These are phyloP conservation scores for Scotopteryx bipunctaria DNA, from an alignment of 2,888 invertebrate species.

Conservation along the genomic window DNA sequence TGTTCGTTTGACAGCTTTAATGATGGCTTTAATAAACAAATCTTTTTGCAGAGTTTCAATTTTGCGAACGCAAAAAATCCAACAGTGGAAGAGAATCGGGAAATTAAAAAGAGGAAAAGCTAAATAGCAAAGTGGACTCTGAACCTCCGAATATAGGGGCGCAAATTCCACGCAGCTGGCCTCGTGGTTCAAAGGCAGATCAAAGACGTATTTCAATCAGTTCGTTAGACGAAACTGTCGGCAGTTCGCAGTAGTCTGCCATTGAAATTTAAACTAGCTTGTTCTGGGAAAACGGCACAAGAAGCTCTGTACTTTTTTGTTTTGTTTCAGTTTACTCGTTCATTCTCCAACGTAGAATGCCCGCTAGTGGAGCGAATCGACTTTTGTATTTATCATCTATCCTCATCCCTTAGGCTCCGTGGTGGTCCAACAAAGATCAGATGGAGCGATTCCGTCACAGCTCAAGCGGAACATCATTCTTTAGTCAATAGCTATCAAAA, in stretches of 20 bases:
- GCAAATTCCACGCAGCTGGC: constrained; percentile 6
- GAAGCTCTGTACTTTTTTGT: constrained; percentile 51
- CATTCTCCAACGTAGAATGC: constrained; percentile 61
- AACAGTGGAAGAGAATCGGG: not conserved
- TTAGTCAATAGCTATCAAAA: not conserved
- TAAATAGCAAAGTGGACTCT: constrained; percentile 36
- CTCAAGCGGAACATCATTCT: constrained; percentile 2
- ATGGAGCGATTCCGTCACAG: not conserved
- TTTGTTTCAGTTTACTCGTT: constrained; percentile 40
- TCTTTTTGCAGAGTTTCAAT: constrained; percentile 1
- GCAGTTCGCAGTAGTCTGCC: constrained; percentile 70
- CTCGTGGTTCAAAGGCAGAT: constrained; percentile 50
- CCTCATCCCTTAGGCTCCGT: constrained; percentile 15
- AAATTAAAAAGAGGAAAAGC: constrained; percentile 27
- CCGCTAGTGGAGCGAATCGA: constrained; percentile 46
- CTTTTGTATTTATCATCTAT: constrained; percentile 33
- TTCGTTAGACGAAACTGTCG: constrained; percentile 74
- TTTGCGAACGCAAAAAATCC: constrained; percentile 6
- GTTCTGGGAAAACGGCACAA: constrained; percentile 65
- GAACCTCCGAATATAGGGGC: not conserved
- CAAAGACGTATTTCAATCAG: constrained; percentile 76
- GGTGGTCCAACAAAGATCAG: constrained; percentile 28
- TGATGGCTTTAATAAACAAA: too few species aligned
- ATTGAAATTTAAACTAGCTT: constrained; percentile 80
- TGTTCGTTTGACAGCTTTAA: not conserved